Percentiles rank a stretch among this genome's conserved stretches.
phyloP scores from a whole-genome alignment of 2,113 vertebrate genomes.

The Semicossyphus pulcher region DNA sequence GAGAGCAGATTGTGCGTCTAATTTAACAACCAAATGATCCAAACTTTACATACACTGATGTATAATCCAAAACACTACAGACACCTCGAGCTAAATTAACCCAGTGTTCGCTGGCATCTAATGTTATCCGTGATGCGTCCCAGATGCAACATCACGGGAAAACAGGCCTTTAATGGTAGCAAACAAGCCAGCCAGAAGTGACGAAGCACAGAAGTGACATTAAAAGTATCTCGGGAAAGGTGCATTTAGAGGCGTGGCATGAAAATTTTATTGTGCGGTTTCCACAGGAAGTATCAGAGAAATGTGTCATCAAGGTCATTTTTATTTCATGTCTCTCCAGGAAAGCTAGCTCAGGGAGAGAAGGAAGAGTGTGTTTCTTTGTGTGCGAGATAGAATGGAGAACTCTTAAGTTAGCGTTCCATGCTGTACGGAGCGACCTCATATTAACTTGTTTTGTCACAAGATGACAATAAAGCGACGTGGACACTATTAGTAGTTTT shows the following conservation, averaged over 20 bases:
- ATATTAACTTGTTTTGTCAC: constrained; percentile 32
- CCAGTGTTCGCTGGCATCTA: neutral
- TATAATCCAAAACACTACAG: neutral
- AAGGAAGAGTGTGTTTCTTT: neutral
- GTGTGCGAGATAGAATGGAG: neutral
- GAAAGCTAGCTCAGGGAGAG: constrained; percentile 37
- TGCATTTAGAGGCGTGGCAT: constrained; percentile 75
- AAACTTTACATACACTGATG: neutral
- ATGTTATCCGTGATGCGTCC: constrained; percentile 18
- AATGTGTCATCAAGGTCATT: constrained; percentile 68
- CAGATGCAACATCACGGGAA: constrained; percentile 16
- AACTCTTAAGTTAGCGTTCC: too few species aligned
- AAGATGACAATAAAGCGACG: constrained; percentile 13
- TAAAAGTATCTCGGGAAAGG: constrained; percentile 73
- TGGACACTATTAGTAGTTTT: neutral
- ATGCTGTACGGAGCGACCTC: too few species aligned
- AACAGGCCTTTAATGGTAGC: constrained; percentile 44
- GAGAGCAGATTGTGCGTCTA: neutral
- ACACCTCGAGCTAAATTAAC: neutral
- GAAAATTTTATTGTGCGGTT: constrained; percentile 72
- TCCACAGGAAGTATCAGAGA: constrained; percentile 61
- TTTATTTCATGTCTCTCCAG: constrained; percentile 74
- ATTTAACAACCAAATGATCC: constrained; percentile 26
- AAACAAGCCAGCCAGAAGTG: constrained; percentile 72
- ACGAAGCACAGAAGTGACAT: constrained; percentile 74